These are phyloP conservation scores for Gymnothorax reevesii DNA, from an alignment of 2,797 vertebrate species.

Conservation along the genomic window DNA sequence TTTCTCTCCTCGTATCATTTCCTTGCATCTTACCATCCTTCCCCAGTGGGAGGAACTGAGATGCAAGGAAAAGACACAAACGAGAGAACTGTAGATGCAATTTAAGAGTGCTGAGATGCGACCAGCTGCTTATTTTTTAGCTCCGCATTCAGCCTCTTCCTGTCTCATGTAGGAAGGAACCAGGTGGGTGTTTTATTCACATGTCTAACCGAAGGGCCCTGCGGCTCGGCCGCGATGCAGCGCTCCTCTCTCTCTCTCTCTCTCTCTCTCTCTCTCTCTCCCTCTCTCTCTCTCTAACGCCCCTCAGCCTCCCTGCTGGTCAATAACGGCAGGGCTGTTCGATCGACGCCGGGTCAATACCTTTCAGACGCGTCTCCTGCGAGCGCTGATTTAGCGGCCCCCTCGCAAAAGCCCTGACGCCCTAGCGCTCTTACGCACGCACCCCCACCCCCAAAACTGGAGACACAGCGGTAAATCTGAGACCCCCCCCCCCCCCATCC, in stretches of 20 bases:
- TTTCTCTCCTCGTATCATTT: no score
- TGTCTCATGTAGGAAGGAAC: slow-evolving; percentile 72
- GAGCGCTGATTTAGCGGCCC: slow-evolving; percentile 81
- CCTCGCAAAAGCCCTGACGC: slow-evolving; percentile 69
- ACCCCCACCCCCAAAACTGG: slow-evolving; percentile 66
- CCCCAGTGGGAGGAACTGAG: no score
- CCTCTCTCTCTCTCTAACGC: slow-evolving; percentile 57
- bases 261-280: slow-evolving; percentile 62
- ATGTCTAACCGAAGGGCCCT: slow-evolving; percentile 40
- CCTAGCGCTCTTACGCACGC: slow-evolving; percentile 69
- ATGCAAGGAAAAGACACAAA: no score
- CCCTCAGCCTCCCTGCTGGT: slow-evolving; percentile 74
- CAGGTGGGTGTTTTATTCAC: not conserved
- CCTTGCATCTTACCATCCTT: no score
- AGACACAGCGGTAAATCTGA: slow-evolving; percentile 69
- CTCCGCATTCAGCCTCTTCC: slow-evolving; percentile 11
- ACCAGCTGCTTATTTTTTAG: not conserved
- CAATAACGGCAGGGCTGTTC: slow-evolving; percentile 76
- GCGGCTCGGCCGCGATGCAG: slow-evolving; percentile 58
- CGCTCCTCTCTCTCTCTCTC: slow-evolving; percentile 62
- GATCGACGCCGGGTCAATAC: slow-evolving; percentile 83
- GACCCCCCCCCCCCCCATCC: not conserved
- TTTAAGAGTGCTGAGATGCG: no score
- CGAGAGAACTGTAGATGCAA: no score
- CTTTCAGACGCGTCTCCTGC: slow-evolving; percentile 82